Conservation (phyloP, 2,888 invertebrate genomes). For the Augochlorella aurata region DNA sequence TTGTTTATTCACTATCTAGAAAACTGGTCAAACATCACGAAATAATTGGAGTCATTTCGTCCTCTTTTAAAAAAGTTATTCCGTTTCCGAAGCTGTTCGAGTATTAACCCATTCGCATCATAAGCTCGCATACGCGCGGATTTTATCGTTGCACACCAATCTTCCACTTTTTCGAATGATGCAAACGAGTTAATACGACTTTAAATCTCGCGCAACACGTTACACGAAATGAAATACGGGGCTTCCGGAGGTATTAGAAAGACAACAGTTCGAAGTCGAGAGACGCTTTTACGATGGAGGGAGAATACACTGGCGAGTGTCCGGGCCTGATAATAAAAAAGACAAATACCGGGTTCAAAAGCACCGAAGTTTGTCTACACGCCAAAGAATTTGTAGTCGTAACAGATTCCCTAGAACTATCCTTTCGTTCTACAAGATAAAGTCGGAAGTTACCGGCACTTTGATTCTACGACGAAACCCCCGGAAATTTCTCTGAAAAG, state of each 20-base stretch:
- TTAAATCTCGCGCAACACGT: no score
- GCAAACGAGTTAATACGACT: no score
- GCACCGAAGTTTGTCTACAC: conserved; percentile 19
- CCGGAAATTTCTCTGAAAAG: neutral
- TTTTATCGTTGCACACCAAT: no score
- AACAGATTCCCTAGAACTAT: conserved; percentile 19
- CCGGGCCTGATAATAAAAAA: neutral
- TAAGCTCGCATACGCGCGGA: no score
- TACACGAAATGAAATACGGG: neutral
- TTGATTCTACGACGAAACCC: conserved; percentile 12
- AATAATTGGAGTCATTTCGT: no score
- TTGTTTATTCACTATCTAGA: no score
- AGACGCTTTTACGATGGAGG: neutral
- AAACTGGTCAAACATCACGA: no score
- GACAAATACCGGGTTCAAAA: neutral
- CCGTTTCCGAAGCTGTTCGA: no score
- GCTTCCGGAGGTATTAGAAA: neutral
- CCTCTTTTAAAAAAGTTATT: no score
- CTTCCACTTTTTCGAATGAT: no score
- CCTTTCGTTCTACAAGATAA: conserved; percentile 21
- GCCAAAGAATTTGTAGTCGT: conserved; percentile 22
- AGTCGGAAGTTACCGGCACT: conserved; percentile 12
- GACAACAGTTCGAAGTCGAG: neutral
- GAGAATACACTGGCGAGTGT: neutral
- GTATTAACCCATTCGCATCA: no score